Percentiles rank a stretch among this genome's conserved stretches.
phyloP scores from a whole-genome alignment of 2,113 vertebrate genomes.

The Prunella himalayana region DNA sequence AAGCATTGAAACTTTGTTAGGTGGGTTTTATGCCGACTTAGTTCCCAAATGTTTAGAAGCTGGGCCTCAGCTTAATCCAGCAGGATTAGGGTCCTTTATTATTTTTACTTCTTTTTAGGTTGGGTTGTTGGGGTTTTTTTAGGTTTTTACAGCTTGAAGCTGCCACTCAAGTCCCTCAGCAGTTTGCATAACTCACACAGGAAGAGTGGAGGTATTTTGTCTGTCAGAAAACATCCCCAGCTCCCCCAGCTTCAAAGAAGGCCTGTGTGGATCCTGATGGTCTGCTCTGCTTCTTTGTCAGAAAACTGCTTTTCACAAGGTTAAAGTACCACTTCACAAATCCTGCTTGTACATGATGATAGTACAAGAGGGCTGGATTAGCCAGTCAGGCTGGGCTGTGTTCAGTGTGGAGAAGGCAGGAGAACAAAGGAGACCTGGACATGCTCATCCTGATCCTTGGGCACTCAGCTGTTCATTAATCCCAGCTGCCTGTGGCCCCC shows the following conservation, averaged over 20 bases:
- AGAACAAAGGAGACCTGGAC: background rate
- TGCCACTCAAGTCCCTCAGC: constrained; percentile 14
- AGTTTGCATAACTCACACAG: constrained; percentile 3
- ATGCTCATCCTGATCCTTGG: background rate
- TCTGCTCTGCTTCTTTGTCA: constrained; percentile 3
- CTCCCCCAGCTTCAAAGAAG: background rate
- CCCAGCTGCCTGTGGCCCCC: background rate
- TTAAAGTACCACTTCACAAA: background rate
- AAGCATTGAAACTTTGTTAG: constrained; percentile 35
- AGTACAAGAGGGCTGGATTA: background rate
- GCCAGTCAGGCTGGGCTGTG: background rate
- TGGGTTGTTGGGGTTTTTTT: background rate
- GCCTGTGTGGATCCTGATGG: background rate
- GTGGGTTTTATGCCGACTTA: constrained; percentile 1
- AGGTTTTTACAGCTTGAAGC: constrained; percentile 5
- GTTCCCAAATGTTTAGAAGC: constrained; percentile 31
- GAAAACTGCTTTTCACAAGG: background rate
- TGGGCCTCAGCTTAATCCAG: constrained; percentile 39
- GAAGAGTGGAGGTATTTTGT: constrained; percentile 12
- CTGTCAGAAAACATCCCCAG: constrained; percentile 25
- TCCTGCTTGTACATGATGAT: background rate
- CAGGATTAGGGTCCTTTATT: constrained; percentile 53
- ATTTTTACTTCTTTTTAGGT: constrained; percentile 4
- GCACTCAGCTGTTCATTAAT: background rate
- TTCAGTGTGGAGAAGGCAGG: background rate